Evolutionary conservation across 2,797 vertebrate genomes (phyloP), one percentile per base, ranked within the genome.

Genomic region (Orestias chungarensis): DNA sequence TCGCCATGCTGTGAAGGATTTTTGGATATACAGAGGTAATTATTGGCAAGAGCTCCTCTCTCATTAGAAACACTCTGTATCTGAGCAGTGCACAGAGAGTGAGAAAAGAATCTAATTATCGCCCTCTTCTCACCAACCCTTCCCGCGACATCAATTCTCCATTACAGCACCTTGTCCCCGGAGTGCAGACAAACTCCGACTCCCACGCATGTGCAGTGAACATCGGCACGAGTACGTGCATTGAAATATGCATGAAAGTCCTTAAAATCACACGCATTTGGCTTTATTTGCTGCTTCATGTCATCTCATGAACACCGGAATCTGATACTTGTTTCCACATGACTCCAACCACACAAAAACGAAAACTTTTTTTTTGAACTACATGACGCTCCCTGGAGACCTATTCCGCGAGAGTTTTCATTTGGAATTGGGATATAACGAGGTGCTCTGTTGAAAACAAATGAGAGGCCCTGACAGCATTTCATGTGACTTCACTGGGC

Each of bases 101-200:
- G 87, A 82, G 90, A 92, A 88, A 82, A 90, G 92, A 94, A 95
- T 95, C 89, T 92, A 94, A 95, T 95, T 94, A 94, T 93, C 89
- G 74, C 90, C 90, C 85, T 88, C 82, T 90, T 92, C 90, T 87
- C 88, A 87, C 88, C 88, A 86, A 73, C 87, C 85, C 82, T 66
- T 84, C 81, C n/a, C 70, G 78, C 71, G 70, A 90, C 93, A 94
- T 94, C 93, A 93, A 94, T 95, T 94, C 91, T 93, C 90, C 87
- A 94, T 94, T 93, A 94, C 81, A 93, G 76, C 82, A 85, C 82
- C 81, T 80, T 75, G 77, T 90, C 89, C 86, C 89, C 74, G n/a
- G 88, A 82, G 88, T 75, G 64, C 81, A 81, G 68, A 74, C 70
- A 73, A 78, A 83, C 73, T 77, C 86, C 9, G 61, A 81, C 82